phyloP scores from a whole-genome alignment of 1,140 invertebrate species.

The Sesamia nonagrioides region DNA sequence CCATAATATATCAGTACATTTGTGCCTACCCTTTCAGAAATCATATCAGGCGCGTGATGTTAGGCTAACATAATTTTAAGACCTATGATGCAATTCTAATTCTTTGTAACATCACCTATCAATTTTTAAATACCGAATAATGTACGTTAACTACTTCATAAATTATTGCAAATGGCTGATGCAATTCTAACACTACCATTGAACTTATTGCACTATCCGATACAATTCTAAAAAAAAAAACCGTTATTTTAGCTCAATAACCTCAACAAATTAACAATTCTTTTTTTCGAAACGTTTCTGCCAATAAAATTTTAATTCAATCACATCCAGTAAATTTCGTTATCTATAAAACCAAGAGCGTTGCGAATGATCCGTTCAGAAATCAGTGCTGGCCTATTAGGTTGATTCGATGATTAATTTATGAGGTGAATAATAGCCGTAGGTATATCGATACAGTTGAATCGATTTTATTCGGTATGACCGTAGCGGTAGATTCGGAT shows the following conservation, averaged over 20 bases:
- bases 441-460: conserved; percentile 77
- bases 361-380: conserved; percentile 77
- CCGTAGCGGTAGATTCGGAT: conserved; percentile 62
- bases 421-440: conserved; percentile 81
- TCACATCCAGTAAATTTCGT: conserved; percentile 63
- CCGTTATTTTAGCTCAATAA: conserved; percentile 29
- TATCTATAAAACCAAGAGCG: conserved; percentile 62
- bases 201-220: conserved; percentile 1
- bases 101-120: not conserved
- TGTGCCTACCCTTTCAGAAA: no score
- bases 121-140: not conserved
- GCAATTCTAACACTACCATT: not conserved
- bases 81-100: not conserved
- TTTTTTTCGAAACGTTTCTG: not conserved
- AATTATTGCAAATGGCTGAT: not conserved
- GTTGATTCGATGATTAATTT: conserved; percentile 84
- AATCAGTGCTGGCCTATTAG: conserved; percentile 82
- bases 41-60: no score
- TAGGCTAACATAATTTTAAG: not conserved
- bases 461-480: conserved; percentile 77
- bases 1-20: no score
- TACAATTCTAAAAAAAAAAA: not conserved
- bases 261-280: not conserved
- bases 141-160: not conserved
- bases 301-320: conserved; percentile 31